A percentile compares a stretch with the other conserved stretches of the same genome.
These are phyloP conservation scores for Liasis olivaceus DNA, from an alignment of 2,797 vertebrate genomes.

Conservation along the genomic window DNA sequence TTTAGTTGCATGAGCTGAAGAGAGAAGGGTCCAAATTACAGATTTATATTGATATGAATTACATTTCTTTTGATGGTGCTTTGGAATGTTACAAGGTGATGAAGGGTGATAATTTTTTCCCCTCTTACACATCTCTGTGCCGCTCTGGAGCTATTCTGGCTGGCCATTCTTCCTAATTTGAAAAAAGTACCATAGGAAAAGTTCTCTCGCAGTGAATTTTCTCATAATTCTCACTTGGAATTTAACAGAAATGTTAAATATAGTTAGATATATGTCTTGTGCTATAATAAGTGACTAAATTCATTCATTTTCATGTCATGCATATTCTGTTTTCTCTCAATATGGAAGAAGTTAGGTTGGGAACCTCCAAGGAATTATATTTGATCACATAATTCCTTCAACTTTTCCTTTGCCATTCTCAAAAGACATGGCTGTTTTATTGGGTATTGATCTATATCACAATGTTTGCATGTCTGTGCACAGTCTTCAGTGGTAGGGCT, in stretches of 20 bases:
- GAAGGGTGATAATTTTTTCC: background rate
- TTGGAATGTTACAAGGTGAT: background rate
- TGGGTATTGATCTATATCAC: background rate
- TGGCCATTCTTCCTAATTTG: background rate
- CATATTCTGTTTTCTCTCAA: background rate
- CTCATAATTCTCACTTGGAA: background rate
- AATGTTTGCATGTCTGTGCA: background rate
- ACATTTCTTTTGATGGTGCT: background rate
- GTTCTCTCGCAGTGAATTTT: background rate
- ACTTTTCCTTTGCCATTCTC: background rate
- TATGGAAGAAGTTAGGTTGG: background rate
- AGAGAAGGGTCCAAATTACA: background rate
- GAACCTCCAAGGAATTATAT: background rate
- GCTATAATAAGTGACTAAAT: background rate
- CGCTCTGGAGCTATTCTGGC: background rate
- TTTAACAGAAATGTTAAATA: background rate
- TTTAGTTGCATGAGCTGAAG: constrained; percentile 28
- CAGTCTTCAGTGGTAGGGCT: background rate
- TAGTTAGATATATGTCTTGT: background rate
- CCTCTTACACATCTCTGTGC: background rate
- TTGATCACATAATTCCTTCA: background rate
- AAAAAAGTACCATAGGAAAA: background rate
- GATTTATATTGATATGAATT: background rate
- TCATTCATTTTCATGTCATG: background rate
- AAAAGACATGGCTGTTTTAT: background rate